Evolutionary conservation across 1,140 invertebrate species (phyloP), one percentile per base, ranked within the genome.

Genomic region (Vanessa atalanta): DNA sequence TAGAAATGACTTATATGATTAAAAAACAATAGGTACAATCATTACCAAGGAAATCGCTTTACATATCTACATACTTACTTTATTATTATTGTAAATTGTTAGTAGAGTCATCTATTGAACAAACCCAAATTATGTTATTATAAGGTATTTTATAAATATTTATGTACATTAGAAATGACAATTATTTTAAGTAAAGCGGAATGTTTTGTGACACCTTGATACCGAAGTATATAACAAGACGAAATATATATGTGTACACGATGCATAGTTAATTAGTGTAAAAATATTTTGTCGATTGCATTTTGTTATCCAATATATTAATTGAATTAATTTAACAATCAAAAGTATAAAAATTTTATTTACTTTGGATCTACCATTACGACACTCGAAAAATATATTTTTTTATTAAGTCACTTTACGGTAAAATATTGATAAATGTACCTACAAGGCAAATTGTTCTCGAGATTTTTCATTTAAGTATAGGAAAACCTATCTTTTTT

Each of bases 41-140:
- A 86, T 88, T 89, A 91, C 89, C 88, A 88, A 91, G 89, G 87
- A 91, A 83, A 88, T 88, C 77, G 89, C 88, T 89, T 91, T 91
- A 90, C 81, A 83, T 82, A 77, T 68, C 75, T 83, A 84, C 80
- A 80, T 81, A 82, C 70, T 55, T 81, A 82, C 70, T 55, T 81
- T 79, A 79, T 82, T 83, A 81, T 82, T 83, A 83, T 83, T 82
- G 76, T 87, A 83, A 84, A 88, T 82, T 79, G 65, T 80, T 82
- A 82, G 76, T 74, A 81, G 75, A 84, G 77, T 86, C 79, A 83
- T 85, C 72, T 82, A 77, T 81, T 72, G 74, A 83, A 76, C 78
- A 87, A 31, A 79, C 69, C 80, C 80, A 85, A 82, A 79, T 79
- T 78, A 80, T 77, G 16, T 73, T 79, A 80, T 76, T 72, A 50